phyloP scores from a whole-genome alignment of 2,797 vertebrate species.

The Cossypha dichroa region DNA sequence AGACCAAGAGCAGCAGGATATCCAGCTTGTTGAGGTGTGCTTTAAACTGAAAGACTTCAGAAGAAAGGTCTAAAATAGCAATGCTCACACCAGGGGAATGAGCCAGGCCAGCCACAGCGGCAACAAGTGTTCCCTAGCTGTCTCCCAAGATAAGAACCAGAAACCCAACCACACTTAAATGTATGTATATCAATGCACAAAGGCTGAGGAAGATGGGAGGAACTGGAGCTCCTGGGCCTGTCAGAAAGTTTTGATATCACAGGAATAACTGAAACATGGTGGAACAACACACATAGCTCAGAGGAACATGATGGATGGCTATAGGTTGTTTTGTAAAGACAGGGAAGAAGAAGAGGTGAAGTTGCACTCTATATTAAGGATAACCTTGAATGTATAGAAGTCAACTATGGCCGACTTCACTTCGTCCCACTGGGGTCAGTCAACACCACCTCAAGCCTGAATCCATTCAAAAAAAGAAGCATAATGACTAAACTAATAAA shows the following conservation, averaged over 20 bases:
- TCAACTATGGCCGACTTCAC: rapidly evolving
- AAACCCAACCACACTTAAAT: background rate
- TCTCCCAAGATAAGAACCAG: background rate
- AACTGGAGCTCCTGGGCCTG: background rate
- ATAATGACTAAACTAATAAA: background rate
- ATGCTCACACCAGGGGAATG: rapidly evolving
- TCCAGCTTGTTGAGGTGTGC: background rate
- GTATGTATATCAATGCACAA: background rate
- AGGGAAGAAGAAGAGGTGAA: background rate
- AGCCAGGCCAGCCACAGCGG: background rate
- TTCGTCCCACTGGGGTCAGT: background rate
- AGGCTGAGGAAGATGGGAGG: background rate
- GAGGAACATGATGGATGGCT: background rate
- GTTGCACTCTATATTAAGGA: background rate
- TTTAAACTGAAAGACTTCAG: background rate
- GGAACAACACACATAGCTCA: background rate
- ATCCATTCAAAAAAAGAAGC: background rate
- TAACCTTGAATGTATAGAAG: background rate
- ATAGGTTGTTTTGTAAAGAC: background rate
- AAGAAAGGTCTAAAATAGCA: background rate
- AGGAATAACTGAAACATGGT: background rate
- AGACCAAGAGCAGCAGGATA: background rate
- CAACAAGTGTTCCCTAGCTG: background rate
- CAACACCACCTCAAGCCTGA: background rate
- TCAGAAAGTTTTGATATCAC: background rate